Evolutionary conservation across 2,888 invertebrate species (phyloP).

Genomic region (Lacanobia wlatinum): DNA sequence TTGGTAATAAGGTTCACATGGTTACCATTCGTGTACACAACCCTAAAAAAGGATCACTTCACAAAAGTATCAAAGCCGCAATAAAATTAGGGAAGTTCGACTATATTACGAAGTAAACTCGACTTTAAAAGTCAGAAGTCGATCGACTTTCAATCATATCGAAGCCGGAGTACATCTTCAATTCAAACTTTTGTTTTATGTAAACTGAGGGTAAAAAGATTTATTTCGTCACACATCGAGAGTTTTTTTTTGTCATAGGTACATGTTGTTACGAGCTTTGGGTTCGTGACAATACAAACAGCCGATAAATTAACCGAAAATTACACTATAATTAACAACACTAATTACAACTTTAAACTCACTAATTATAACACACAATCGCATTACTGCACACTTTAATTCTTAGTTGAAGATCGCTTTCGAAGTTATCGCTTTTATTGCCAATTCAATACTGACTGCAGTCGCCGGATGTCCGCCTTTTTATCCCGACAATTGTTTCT

Average conservation of each 20-base stretch:
- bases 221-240: background rate
- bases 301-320: no score
- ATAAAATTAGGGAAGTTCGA: conserved; percentile 30
- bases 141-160: conserved; percentile 30
- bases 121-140: conserved; percentile 15
- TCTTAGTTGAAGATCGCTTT: no score
- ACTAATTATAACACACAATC: no score
- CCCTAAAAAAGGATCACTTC: background rate
- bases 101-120: background rate
- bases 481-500: no score
- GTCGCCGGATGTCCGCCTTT: no score
- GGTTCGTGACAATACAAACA: no score
- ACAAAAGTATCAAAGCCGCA: conserved; percentile 13
- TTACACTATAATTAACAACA: no score
- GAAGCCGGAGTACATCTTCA: conserved; percentile 10
- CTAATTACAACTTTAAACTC: no score
- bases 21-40: background rate
- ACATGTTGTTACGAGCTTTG: no score
- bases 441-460: no score
- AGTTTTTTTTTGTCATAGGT: background rate
- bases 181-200: conserved; percentile 30
- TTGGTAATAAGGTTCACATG: background rate
- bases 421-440: no score
- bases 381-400: no score
- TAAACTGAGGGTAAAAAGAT: background rate